Conservation (phyloP, 2,888 invertebrate genomes). For the Bombyx huttoni region DNA sequence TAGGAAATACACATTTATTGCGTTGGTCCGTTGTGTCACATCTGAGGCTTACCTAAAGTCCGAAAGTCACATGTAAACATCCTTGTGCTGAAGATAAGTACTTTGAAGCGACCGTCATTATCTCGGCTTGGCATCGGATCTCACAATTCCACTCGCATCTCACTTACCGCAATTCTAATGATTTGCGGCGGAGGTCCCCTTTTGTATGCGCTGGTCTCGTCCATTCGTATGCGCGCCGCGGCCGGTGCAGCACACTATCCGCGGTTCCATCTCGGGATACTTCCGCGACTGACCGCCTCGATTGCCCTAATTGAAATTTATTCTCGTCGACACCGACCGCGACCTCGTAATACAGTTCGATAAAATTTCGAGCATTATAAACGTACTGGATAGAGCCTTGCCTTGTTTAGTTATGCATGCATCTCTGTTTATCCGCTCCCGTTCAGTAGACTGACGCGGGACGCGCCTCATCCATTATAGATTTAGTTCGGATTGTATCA, state of each 20-base stretch:
- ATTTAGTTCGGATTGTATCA: constrained; percentile 53
- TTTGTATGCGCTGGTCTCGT: constrained; percentile 53
- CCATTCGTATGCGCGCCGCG: constrained; percentile 36
- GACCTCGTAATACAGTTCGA: background rate
- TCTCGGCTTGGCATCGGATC: constrained; percentile 41
- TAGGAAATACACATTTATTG: background rate
- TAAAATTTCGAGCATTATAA: background rate
- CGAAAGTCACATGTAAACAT: constrained; percentile 18
- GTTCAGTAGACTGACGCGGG: constrained; percentile 61
- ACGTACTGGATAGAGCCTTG: constrained; percentile 4
- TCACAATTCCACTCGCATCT: constrained; percentile 61
- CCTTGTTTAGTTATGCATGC: constrained; percentile 45
- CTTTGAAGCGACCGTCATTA: constrained; percentile 47
- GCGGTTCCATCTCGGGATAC: constrained; percentile 41
- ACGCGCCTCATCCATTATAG: constrained; percentile 69
- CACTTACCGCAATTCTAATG: constrained; percentile 65
- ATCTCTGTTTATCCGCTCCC: constrained; percentile 54
- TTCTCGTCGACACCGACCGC: constrained; percentile 4
- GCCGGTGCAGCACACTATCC: constrained; percentile 31
- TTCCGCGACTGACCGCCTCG: constrained; percentile 49
- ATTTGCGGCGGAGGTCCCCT: constrained; percentile 58
- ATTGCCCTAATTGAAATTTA: constrained; percentile 65
- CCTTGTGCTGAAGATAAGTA: constrained; percentile 34
- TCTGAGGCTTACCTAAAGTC: constrained; percentile 8
- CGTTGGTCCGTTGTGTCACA: background rate